phyloP scores from a whole-genome alignment of 1,140 invertebrate species.

The Neelides sp. region DNA sequence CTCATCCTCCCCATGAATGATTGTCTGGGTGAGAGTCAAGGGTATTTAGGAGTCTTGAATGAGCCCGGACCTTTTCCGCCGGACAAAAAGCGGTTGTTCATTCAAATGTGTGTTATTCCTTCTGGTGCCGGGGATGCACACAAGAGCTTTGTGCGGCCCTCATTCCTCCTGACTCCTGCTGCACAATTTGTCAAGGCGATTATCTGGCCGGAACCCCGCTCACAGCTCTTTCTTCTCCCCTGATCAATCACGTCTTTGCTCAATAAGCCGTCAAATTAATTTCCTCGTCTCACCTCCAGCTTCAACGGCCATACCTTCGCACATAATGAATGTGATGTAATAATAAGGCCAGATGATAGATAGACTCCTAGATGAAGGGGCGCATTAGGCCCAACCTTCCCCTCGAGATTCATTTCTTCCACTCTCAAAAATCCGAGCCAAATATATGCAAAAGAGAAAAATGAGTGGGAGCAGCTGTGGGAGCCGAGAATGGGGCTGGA shows the following conservation, averaged over 20 bases:
- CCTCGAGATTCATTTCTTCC: too few relatives aligned
- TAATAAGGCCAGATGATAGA: neutral
- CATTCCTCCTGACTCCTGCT: constrained; percentile 18
- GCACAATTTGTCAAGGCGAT: constrained; percentile 31
- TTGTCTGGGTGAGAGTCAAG: neutral
- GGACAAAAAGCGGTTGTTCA: neutral
- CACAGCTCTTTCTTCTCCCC: constrained; percentile 1
- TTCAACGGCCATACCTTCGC: neutral
- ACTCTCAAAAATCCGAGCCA: constrained; percentile 17
- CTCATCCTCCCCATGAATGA: neutral
- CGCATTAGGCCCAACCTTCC: too few relatives aligned
- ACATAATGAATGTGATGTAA: neutral
- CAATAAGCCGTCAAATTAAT: constrained; percentile 12
- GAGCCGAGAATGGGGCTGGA: constrained; percentile 27
- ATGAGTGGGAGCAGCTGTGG: constrained; percentile 29
- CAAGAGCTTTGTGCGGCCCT: neutral
- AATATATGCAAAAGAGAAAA: constrained; percentile 25
- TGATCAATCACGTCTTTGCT: constrained; percentile 18
- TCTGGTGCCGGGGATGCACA: neutral
- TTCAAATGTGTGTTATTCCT: constrained; percentile 2
- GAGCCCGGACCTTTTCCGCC: neutral
- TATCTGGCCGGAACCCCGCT: neutral
- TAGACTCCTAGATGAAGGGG: constrained; percentile 10
- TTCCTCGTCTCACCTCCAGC: constrained; percentile 4
- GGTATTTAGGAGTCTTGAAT: neutral